phyloP scores from a whole-genome alignment of 1,140 invertebrate species.

The Cotesia vestalis region DNA sequence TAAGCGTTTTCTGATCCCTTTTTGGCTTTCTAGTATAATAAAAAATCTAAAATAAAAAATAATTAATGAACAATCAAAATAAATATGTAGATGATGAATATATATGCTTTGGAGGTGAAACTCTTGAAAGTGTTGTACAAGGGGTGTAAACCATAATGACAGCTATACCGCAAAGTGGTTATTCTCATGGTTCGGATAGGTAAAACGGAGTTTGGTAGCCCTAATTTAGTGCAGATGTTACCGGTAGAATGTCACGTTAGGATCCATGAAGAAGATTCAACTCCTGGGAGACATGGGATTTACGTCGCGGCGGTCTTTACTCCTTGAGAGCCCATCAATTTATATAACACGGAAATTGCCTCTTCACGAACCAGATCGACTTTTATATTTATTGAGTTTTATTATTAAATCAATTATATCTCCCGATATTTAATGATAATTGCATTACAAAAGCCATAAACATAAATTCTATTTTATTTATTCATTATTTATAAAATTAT shows the following conservation, averaged over 20 bases:
- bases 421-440: too few species aligned
- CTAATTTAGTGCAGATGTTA: conserved; percentile 61
- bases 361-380: not conserved
- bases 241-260: conserved; percentile 47
- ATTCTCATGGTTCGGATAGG: conserved; percentile 31
- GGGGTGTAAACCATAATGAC: conserved; percentile 34
- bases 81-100: not conserved
- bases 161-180: conserved; percentile 42
- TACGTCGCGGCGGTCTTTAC: conserved; percentile 43
- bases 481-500: too few species aligned
- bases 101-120: conserved; percentile 29
- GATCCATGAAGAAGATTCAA: conserved; percentile 20
- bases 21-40: conserved; percentile 39
- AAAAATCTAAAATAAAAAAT: not conserved
- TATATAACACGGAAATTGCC: conserved; percentile 38
- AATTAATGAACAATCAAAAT: too few species aligned
- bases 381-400: not conserved
- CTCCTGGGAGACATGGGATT: conserved; percentile 44
- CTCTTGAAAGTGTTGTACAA: conserved; percentile 11
- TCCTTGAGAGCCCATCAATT: not conserved
- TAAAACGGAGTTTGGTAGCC: conserved; percentile 55
- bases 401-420: too few species aligned
- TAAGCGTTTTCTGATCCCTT: conserved; percentile 59
- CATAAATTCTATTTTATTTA: too few species aligned
- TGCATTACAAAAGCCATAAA: too few species aligned